Evolutionary conservation across 2,888 invertebrate genomes (phyloP).

Genomic region (Perizoma affinitatum): DNA sequence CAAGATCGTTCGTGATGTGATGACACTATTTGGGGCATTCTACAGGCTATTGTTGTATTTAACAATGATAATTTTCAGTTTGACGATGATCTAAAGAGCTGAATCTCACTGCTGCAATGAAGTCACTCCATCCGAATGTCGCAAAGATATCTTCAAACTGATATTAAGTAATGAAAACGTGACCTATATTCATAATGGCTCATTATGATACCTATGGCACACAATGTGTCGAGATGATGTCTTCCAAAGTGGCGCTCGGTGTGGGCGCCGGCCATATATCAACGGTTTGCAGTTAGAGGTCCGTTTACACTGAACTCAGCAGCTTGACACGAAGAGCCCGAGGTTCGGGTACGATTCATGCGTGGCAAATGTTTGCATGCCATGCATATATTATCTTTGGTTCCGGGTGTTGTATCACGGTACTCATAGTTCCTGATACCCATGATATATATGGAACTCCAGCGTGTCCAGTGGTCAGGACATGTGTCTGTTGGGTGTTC

Average conservation of each 20-base stretch:
- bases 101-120: not conserved
- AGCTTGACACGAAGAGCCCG: not conserved
- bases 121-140: conserved; percentile 16
- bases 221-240: conserved; percentile 48
- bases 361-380: too few species aligned
- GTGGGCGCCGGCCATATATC: conserved; percentile 66
- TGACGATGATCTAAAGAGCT: not conserved
- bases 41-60: too few species aligned
- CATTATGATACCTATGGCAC: conserved; percentile 46
- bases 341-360: too few species aligned
- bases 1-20: too few species aligned
- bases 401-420: too few species aligned
- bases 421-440: too few species aligned
- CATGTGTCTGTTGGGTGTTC: too few species aligned
- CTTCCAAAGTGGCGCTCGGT: conserved; percentile 44
- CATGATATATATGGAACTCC: too few species aligned
- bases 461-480: too few species aligned
- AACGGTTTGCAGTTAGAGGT: conserved; percentile 34
- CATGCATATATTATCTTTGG: too few species aligned
- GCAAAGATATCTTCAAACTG: conserved; percentile 22
- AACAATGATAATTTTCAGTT: too few species aligned
- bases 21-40: too few species aligned
- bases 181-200: conserved; percentile 52
- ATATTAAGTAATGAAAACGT: conserved; percentile 39
- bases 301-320: conserved; percentile 19